Evolutionary conservation across 1,140 invertebrate species (phyloP), one percentile per base, ranked within the genome.

Genomic region (Eulimnadia texana): DNA sequence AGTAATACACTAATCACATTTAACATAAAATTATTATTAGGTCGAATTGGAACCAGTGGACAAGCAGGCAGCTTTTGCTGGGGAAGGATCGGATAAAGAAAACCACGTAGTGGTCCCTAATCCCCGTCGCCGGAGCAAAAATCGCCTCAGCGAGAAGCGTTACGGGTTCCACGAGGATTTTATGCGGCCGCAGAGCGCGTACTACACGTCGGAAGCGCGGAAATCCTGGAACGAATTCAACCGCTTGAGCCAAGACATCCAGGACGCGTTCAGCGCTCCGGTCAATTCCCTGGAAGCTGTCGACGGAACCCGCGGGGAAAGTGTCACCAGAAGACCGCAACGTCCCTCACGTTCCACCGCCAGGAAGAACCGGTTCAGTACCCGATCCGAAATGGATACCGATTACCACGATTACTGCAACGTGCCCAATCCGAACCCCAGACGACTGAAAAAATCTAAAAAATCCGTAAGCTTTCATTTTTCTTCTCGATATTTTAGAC

Each of bases 201-300:
- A 54, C 16, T 50, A 53, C 60, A 25, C 51, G 22, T 61, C 27
- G 3, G 50, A 61, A 24, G 53, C 29, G 24, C 27, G 55, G 10
- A 29, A 27, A 3, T 57, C 55, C 27, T 57, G 55, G 55, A 61
- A 61, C 28, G 60, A 50, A 19, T 61, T 53, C 27, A 50, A 24
- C 10, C 33, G 28, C 22, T 23, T 61, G 24, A 61, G 60, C 20
- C 60, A 61, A 47, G 60, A 61, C 16, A 54, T 61, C 24, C 51
- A 52, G 16, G 29, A 50, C 3, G 50, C 53, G 13, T 61, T 61
- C 25, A 53, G 53, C 20, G 60, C 60, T 20, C 60, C 60, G 49
- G 60, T 61, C 2, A 61, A 61, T 42, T 29, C 60, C 1, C 42
- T 61, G 23, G 62, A 55, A 51, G 62, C 62, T 16, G 50, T 63